phyloP scores from a whole-genome alignment of 2,797 vertebrate genomes.

The Trichosurus vulpecula region DNA sequence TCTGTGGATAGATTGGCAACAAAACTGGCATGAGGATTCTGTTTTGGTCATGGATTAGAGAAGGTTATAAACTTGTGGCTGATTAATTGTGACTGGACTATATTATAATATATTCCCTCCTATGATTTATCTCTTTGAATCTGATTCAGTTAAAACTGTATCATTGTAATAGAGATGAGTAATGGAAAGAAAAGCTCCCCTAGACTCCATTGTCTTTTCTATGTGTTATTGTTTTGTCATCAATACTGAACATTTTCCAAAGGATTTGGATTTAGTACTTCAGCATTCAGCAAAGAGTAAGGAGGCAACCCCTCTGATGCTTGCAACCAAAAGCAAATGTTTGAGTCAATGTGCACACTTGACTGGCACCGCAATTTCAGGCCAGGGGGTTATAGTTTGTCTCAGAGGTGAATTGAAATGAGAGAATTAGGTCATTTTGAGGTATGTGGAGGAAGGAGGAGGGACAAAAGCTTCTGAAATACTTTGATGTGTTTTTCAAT shows the following conservation, averaged over 20 bases:
- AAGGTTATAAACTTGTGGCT: neutral
- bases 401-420: slow-evolving; percentile 64
- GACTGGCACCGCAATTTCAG: neutral
- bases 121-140: neutral
- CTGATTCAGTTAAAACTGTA: neutral
- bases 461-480: slow-evolving; percentile 2
- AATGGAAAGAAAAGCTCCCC: neutral
- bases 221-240: slow-evolving; percentile 16
- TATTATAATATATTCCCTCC: neutral
- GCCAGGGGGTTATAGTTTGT: slow-evolving; percentile 28
- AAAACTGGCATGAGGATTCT: neutral
- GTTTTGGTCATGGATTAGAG: neutral
- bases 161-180: neutral
- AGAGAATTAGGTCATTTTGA: neutral
- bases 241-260: slow-evolving; percentile 41
- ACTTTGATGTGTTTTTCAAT: neutral
- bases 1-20: slow-evolving; percentile 10
- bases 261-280: slow-evolving; percentile 26
- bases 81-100: neutral
- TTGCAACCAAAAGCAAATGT: neutral
- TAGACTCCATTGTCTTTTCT: neutral
- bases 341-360: neutral
- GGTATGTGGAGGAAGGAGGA: too few species aligned
- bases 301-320: neutral
- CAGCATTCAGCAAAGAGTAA: neutral